Evolutionary conservation across 2,797 vertebrate species (phyloP).

Genomic region (Adelosebastes latens): DNA sequence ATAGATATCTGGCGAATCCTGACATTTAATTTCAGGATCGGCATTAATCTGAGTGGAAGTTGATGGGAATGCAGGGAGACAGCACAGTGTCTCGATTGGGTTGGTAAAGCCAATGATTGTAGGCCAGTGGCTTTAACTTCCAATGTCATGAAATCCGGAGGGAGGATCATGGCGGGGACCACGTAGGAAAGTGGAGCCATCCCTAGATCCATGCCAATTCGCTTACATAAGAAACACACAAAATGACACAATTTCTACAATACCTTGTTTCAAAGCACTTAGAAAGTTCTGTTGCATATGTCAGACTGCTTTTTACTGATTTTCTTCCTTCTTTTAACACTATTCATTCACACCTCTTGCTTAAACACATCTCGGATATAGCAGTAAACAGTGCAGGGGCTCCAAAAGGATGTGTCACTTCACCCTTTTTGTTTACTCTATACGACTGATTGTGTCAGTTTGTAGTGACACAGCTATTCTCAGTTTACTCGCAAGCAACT

Average conservation of each 20-base stretch:
- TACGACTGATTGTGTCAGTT: not conserved
- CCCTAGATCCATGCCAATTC: not conserved
- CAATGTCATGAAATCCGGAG: not conserved
- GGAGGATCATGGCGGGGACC: not conserved
- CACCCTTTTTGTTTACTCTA: not conserved
- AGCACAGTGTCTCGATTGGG: not conserved
- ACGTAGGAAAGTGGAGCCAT: not conserved
- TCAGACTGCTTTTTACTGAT: not conserved
- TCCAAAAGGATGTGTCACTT: not conserved
- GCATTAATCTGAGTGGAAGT: slow-evolving; percentile 11
- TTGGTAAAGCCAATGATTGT: not conserved
- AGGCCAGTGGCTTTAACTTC: not conserved
- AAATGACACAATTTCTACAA: not conserved
- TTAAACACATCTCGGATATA: not conserved
- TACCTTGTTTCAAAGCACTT: not conserved
- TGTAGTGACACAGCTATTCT: not conserved
- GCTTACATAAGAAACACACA: not conserved
- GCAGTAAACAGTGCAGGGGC: not conserved
- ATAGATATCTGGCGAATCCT: slow-evolving; percentile 25
- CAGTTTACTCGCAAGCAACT: not conserved
- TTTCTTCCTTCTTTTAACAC: not conserved
- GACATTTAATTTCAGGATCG: slow-evolving; percentile 39
- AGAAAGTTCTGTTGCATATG: not conserved
- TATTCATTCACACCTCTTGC: not conserved
- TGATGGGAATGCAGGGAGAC: slow-evolving; percentile 11